A percentile compares a stretch with the other conserved stretches of the same genome.
Evolutionary conservation across 2,113 vertebrate genomes (phyloP).

Genomic region (Tiliqua scincoides): DNA sequence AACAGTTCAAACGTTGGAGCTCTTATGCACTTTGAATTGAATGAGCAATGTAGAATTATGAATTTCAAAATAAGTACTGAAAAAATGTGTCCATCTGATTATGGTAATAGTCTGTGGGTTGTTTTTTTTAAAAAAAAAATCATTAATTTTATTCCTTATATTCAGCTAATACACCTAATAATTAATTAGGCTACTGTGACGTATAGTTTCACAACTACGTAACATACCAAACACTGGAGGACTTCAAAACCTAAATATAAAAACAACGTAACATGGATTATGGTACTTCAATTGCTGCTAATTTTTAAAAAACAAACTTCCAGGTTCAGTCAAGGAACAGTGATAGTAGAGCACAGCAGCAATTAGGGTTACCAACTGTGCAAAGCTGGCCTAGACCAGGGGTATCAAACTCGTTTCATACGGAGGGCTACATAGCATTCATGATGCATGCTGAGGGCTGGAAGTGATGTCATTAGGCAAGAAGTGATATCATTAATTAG

Average conservation of each 20-base stretch:
- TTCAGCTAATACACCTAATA: background rate
- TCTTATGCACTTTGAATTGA: background rate
- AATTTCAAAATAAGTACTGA: background rate
- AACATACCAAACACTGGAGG: background rate
- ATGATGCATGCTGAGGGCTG: no score
- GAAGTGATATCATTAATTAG: no score
- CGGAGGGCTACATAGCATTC: no score
- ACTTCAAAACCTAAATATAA: background rate
- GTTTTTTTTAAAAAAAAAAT: conserved; percentile 1
- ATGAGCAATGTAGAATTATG: background rate
- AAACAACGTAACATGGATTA: background rate
- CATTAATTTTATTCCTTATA: background rate
- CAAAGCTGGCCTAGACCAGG: no score
- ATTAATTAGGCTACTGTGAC: background rate
- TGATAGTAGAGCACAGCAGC: background rate
- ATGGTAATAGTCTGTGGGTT: background rate
- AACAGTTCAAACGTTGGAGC: background rate
- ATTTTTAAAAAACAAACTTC: background rate
- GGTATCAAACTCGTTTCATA: no score
- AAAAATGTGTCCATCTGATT: background rate
- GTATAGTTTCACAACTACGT: background rate
- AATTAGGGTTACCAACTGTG: background rate
- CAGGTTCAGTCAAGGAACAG: background rate
- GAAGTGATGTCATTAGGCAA: no score
- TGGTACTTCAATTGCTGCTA: background rate